Percentiles rank a stretch among this genome's conserved stretches.
phyloP scores from a whole-genome alignment of 2,888 invertebrate genomes.

The Drosophila nigricruria region DNA sequence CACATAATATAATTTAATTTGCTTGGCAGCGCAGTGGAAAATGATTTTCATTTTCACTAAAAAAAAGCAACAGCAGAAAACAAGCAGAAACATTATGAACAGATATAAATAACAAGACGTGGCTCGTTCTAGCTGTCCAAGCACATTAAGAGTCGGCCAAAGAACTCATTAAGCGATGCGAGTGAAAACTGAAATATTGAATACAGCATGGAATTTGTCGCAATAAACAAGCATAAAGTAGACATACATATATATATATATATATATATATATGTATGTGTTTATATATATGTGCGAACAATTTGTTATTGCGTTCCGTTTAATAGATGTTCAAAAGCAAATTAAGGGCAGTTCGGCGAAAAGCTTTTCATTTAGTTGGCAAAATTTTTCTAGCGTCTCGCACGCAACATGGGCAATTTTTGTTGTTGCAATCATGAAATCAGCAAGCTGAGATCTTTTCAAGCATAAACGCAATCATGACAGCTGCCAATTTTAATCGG shows the following conservation, averaged over 20 bases:
- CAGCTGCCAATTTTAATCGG: conserved; percentile 78
- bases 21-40: conserved; percentile 18
- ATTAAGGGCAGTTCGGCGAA: conserved; percentile 46
- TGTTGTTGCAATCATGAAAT: conserved; percentile 43
- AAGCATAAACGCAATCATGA: conserved; percentile 70
- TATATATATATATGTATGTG: not conserved
- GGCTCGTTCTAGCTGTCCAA: conserved; percentile 51
- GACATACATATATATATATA: not conserved
- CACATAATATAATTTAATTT: conserved; percentile 46
- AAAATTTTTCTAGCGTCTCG: conserved; percentile 11
- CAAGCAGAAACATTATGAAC: conserved; percentile 18
- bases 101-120: conserved; percentile 47
- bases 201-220: conserved; percentile 59
- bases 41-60: conserved; percentile 3
- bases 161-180: conserved; percentile 35
- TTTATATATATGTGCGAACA: conserved; percentile 20
- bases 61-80: conserved; percentile 1
- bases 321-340: conserved; percentile 42
- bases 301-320: conserved; percentile 31
- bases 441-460: conserved; percentile 48
- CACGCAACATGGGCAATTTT: conserved; percentile 39
- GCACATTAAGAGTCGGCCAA: conserved; percentile 48
- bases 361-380: conserved; percentile 24
- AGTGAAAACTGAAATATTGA: conserved; percentile 57
- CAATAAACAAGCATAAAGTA: conserved; percentile 41